A percentile compares a stretch with the other conserved stretches of the same genome.
These are phyloP conservation scores for Drosophila triauraria DNA, from an alignment of 1,140 invertebrate species.

Conservation along the genomic window DNA sequence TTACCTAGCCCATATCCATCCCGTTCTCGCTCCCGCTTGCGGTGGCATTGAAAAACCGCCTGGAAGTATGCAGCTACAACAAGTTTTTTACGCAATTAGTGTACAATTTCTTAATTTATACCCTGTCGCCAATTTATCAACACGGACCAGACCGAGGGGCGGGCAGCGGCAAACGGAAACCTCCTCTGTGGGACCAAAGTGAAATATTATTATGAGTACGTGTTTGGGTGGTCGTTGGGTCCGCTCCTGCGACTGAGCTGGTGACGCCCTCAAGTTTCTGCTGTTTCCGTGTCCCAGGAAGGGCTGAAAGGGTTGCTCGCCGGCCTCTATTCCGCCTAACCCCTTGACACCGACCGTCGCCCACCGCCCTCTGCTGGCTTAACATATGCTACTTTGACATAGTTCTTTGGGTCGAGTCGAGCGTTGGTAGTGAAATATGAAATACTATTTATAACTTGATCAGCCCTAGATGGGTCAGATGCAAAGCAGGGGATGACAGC, in stretches of 20 bases:
- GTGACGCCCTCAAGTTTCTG: conserved; percentile 54
- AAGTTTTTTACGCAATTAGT: conserved; percentile 84
- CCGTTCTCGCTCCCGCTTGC: conserved; percentile 27
- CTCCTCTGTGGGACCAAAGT: conserved; percentile 50
- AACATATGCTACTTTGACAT: conserved; percentile 78
- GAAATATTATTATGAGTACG: conserved; percentile 82
- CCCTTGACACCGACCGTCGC: conserved; percentile 12
- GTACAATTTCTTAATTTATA: conserved; percentile 85
- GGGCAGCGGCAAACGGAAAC: conserved; percentile 17
- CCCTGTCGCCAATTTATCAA: conserved; percentile 84
- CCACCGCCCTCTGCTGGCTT: conserved; percentile 19
- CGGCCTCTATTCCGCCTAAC: conserved; percentile 21
- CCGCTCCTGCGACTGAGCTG: conserved; percentile 17
- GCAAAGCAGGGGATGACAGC: conserved; percentile 44
- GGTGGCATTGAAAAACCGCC: conserved; percentile 75
- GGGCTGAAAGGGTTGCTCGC: conserved; percentile 68
- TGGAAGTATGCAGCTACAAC: conserved; percentile 73
- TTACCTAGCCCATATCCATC: not conserved
- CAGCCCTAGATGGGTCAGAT: conserved; percentile 49
- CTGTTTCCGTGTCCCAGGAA: conserved; percentile 23
- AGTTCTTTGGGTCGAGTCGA: conserved; percentile 56
- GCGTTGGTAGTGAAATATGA: conserved; percentile 62
- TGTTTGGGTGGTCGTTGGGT: conserved; percentile 52
- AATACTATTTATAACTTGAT: conserved; percentile 78
- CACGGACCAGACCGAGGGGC: conserved; percentile 37